Evolutionary conservation across 2,888 invertebrate species (phyloP).

Genomic region (Dendrolimus pini): DNA sequence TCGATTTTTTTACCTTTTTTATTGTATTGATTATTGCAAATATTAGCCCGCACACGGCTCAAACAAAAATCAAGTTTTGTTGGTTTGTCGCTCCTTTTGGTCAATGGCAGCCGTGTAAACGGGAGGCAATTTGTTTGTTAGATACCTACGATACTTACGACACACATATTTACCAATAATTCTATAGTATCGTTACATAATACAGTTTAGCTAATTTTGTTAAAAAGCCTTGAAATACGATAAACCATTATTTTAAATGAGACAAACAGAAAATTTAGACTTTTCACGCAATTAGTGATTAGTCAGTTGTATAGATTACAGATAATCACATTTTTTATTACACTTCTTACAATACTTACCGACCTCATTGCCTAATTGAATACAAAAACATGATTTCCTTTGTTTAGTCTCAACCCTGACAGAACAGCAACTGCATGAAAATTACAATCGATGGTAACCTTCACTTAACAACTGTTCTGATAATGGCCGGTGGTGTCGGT

Average conservation of each 20-base stretch:
- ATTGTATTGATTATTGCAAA: no score
- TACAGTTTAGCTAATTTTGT: conserved; percentile 4
- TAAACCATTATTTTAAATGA: conserved; percentile 19
- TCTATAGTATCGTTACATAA: not conserved
- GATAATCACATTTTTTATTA: conserved; percentile 45
- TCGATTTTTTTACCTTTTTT: no score
- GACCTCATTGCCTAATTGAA: conserved; percentile 51
- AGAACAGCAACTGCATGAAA: conserved; percentile 44
- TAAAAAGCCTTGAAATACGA: conserved; percentile 19
- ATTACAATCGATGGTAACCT: conserved; percentile 46
- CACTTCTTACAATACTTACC: conserved; percentile 45
- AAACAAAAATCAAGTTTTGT: no score
- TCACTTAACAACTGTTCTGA: conserved; percentile 32
- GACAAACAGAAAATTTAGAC: conserved; percentile 34
- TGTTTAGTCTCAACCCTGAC: conserved; percentile 20
- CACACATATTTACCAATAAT: no score
- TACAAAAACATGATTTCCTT: conserved; percentile 50
- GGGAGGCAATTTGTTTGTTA: no score
- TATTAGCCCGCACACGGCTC: no score
- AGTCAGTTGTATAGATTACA: conserved; percentile 31
- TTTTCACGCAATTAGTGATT: conserved; percentile 49
- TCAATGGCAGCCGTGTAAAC: no score
- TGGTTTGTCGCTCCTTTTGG: no score
- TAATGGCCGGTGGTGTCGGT: conserved; percentile 20
- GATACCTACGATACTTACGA: no score